phyloP scores from a whole-genome alignment of 2,888 invertebrate genomes.

The Aporophyla nigra region DNA sequence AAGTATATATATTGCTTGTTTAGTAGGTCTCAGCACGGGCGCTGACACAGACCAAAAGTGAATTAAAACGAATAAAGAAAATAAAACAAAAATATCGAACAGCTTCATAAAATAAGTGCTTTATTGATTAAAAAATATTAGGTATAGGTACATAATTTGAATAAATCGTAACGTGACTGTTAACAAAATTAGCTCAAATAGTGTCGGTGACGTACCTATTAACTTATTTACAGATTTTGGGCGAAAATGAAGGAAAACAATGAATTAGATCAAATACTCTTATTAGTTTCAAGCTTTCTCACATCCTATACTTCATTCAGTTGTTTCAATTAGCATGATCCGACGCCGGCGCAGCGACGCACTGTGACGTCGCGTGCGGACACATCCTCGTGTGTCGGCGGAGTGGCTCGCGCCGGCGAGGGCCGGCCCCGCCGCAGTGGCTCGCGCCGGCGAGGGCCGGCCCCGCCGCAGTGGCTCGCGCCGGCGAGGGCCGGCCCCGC shows the following conservation, averaged over 20 bases:
- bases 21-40: background rate
- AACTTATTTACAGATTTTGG: slow-evolving; percentile 79
- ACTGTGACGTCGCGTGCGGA: background rate
- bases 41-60: background rate
- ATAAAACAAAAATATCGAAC: slow-evolving; percentile 81
- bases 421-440: background rate
- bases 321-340: slow-evolving; percentile 7
- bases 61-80: slow-evolving; percentile 40
- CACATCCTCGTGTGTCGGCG: no score
- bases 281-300: slow-evolving; percentile 66
- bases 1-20: background rate
- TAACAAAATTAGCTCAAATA: slow-evolving; percentile 76
- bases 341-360: background rate
- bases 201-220: slow-evolving; percentile 68
- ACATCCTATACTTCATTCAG: slow-evolving; percentile 36
- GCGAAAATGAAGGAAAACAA: slow-evolving; percentile 67
- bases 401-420: background rate
- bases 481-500: no score
- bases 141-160: slow-evolving; percentile 83
- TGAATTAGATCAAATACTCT: slow-evolving; percentile 66
- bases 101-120: slow-evolving; percentile 90
- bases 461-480: no score
- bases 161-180: slow-evolving; percentile 81
- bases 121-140: slow-evolving; percentile 88
- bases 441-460: no score